Base-by-base conservation (phyloP, 2,113 vertebrate species). In the Petromus typicus region DNA sequence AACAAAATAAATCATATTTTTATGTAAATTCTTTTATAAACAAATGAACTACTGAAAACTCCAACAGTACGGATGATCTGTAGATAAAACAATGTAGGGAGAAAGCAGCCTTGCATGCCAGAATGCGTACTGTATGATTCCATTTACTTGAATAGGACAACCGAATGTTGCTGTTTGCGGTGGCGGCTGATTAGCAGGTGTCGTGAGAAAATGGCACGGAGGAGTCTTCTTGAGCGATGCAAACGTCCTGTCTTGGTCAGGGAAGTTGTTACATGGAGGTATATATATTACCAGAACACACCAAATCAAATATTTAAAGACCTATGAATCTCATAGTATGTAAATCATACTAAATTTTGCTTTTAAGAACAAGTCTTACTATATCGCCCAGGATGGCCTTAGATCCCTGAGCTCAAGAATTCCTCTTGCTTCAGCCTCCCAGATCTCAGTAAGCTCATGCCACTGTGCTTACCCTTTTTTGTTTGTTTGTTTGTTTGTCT, bases 1-100 rank as follows among this genome's bases (percentile, higher is more conserved):
- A 37, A 56, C 12, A 82, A 27, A 95, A 83, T 34, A 73, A 14
- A 71, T 71, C 61, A 32, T 37, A 48, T 25, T 63, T 78, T n/a
- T 64, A 69, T 43, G 84, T 56, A 81, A 96, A 48, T n/a, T 94
- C 37, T 75, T 96, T 95, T 90, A 81, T 75, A 92, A 78, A 66
- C 4, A 20, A 86, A 86, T 90, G 34, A 64, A 56, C 34, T 91
- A 80, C 48, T 89, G 56, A 89, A 61, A 66, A 37, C 0, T 76
- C 27, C 17, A 93, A 48, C 17, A 48, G 57, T 76, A 13, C 90
- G 14, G 43, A 20, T 61, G 66, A 75, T 88, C 78, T 57, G 6
- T 57, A 7, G 37, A 37, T 82, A 48, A 87, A 66, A 83, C 4
- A 75, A 51, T n/a, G 1, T 43, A 48, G 20, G 83, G 45, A 92